A percentile compares a stretch with the other conserved stretches of the same genome.
Evolutionary conservation across 2,888 invertebrate genomes (phyloP).

Genomic region (Gryllus longicercus): DNA sequence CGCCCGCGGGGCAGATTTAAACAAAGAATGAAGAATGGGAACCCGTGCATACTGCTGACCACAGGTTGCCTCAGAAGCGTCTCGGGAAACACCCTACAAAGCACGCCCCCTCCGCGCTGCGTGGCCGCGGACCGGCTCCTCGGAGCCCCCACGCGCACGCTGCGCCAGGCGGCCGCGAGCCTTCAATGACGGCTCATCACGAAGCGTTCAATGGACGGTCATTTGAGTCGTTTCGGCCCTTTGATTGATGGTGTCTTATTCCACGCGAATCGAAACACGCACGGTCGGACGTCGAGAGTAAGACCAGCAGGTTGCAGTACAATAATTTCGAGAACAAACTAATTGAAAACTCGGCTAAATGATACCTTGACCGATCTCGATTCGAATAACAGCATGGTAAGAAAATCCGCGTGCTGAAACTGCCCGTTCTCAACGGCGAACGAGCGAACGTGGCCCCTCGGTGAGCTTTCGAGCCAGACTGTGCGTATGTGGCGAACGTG

Average conservation of each 20-base stretch:
- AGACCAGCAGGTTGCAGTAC: neutral
- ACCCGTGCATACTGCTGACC: neutral
- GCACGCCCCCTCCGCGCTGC: too few relatives aligned
- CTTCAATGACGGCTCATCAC: too few relatives aligned
- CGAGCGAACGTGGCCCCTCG: neutral
- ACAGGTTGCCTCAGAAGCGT: slow-evolving; percentile 11
- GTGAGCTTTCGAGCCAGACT: neutral
- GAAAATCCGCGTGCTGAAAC: neutral
- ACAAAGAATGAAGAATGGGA: slow-evolving; percentile 1
- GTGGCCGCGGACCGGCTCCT: too few relatives aligned
- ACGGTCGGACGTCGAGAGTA: neutral
- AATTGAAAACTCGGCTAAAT: neutral
- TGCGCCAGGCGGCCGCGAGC: too few relatives aligned
- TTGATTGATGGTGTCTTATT: neutral
- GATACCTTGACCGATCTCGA: neutral
- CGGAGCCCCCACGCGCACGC: too few relatives aligned
- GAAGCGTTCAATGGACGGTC: neutral
- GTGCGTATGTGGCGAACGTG: neutral
- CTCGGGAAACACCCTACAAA: neutral
- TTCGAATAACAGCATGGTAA: neutral
- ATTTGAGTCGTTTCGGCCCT: neutral
- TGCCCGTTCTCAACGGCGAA: neutral
- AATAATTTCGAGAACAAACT: neutral
- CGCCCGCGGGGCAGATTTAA: neutral
- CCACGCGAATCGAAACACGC: neutral